Percentiles rank a stretch among this genome's conserved stretches.
These are phyloP conservation scores for Syncerus caffer DNA, from an alignment of 2,797 vertebrate genomes.

Conservation along the genomic window DNA sequence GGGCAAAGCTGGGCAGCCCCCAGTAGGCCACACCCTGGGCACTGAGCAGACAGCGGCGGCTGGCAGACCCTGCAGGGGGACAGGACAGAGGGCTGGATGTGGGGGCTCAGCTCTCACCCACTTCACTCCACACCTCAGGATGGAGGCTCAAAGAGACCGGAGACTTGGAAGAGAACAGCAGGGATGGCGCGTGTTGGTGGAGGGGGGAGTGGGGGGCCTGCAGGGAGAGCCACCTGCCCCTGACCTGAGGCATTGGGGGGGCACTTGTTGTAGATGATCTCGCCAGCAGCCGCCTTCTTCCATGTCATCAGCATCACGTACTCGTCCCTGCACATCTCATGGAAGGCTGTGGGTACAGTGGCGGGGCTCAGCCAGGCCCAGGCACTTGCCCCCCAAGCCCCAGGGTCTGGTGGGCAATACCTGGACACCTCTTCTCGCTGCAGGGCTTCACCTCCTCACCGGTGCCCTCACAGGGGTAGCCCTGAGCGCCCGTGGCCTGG, in stretches of 20 bases:
- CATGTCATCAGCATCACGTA: conserved; percentile 92
- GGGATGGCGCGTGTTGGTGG: rapidly evolving
- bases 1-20: conserved; percentile 98
- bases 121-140: background rate
- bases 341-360: conserved; percentile 84
- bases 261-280: conserved; percentile 98
- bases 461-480: conserved; percentile 93
- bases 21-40: conserved; percentile 97
- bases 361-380: conserved; percentile 26
- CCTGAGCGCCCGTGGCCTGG: conserved; percentile 90
- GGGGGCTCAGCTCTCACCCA: background rate
- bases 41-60: conserved; percentile 98
- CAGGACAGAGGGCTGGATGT: background rate
- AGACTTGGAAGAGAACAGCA: background rate
- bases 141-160: background rate
- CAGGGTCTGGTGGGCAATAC: conserved; percentile 79
- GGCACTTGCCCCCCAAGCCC: background rate
- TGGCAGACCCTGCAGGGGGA: conserved; percentile 90
- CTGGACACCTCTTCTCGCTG: conserved; percentile 98
- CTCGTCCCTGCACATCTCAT: conserved; percentile 97
- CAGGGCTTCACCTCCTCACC: conserved; percentile 97
- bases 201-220: background rate
- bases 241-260: conserved; percentile 96
- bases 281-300: conserved; percentile 96
- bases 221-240: background rate